Conservation (phyloP, 2,888 invertebrate species). For the Trimorus sp. region DNA sequence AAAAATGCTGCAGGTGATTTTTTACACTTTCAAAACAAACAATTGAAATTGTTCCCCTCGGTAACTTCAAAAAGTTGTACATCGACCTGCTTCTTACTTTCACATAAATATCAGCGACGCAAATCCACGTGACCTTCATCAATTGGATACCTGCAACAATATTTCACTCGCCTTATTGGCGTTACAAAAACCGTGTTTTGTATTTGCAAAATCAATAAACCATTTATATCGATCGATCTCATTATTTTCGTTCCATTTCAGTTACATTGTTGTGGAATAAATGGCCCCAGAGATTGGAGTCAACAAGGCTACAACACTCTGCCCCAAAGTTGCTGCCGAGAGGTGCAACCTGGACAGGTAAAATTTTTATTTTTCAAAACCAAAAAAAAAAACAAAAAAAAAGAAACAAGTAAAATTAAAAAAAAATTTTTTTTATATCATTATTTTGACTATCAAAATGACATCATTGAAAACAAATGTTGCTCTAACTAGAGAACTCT, state of each 20-base stretch:
- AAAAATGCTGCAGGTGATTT: no score
- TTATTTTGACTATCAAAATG: no score
- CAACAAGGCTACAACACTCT: constrained; percentile 82
- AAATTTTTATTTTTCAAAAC: constrained; percentile 30
- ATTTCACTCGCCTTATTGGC: not conserved
- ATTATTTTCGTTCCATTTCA: constrained; percentile 78
- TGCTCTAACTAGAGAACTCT: no score
- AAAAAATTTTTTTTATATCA: no score
- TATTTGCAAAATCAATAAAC: constrained; percentile 39
- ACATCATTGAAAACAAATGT: no score
- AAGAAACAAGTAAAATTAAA: no score
- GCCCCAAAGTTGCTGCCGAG: constrained; percentile 90
- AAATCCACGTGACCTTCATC: not conserved
- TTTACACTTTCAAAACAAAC: no score
- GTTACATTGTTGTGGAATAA: constrained; percentile 93
- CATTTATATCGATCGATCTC: constrained; percentile 46
- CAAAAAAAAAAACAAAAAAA: no score
- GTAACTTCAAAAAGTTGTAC: no score
- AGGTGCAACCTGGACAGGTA: constrained; percentile 84
- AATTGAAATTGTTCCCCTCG: no score
- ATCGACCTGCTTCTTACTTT: no score
- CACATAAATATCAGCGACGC: not conserved
- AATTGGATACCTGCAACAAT: not conserved
- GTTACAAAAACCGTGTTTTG: constrained; percentile 1
- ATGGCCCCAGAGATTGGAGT: constrained; percentile 89